A percentile compares a stretch with the other conserved stretches of the same genome.
phyloP scores from a whole-genome alignment of 35 echinoderm and acorn worm species.

The Ptychodera flava region DNA sequence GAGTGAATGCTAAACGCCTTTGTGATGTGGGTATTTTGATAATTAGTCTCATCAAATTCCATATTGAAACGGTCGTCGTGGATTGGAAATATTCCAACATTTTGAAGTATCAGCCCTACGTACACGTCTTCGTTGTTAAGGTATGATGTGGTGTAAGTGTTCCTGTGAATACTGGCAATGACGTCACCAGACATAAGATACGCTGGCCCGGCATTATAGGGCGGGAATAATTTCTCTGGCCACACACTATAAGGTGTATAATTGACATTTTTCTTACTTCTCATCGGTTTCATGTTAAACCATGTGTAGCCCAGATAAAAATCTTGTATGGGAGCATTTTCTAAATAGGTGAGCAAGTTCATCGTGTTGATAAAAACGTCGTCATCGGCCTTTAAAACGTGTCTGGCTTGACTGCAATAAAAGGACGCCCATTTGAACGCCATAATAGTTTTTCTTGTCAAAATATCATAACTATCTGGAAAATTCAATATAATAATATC shows the following conservation, averaged over 20 bases:
- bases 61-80: background rate
- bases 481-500: slow-evolving; percentile 33
- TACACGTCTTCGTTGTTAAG: background rate
- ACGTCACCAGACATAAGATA: slow-evolving; percentile 49
- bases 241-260: slow-evolving; percentile 24
- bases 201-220: slow-evolving; percentile 30
- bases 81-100: background rate
- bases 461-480: slow-evolving; percentile 39
- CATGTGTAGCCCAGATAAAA: slow-evolving; percentile 19
- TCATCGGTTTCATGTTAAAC: slow-evolving; percentile 6
- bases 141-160: background rate
- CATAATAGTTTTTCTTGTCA: slow-evolving; percentile 47
- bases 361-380: slow-evolving; percentile 47
- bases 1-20: background rate
- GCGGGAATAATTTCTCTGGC: slow-evolving; percentile 23
- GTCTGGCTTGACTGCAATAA: slow-evolving; percentile 25
- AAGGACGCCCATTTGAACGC: slow-evolving; percentile 51
- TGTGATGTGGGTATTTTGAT: background rate
- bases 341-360: background rate
- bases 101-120: background rate
- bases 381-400: slow-evolving; percentile 56
- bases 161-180: background rate
- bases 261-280: slow-evolving; percentile 27
- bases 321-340: background rate
- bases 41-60: background rate